phyloP scores from a whole-genome alignment of 2,797 vertebrate species.

The Platalea minor region DNA sequence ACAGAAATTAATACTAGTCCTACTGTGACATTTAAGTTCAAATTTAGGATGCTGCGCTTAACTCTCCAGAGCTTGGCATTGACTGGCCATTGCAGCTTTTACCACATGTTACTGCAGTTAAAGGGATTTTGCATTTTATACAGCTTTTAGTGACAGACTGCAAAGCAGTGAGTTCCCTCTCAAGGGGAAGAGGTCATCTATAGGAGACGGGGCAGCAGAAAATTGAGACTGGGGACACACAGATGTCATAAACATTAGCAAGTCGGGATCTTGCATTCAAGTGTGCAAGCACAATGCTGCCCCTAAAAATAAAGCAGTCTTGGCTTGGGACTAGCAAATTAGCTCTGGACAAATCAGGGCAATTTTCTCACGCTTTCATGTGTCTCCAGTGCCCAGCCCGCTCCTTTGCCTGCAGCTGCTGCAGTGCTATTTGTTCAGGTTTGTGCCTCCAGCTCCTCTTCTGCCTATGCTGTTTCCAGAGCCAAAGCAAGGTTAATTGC shows the following conservation, averaged over 20 bases:
- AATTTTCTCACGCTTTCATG: neutral
- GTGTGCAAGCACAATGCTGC: neutral
- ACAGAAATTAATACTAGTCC: neutral
- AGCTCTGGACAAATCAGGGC: neutral
- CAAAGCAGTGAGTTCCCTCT: neutral
- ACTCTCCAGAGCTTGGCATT: neutral
- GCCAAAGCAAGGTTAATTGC: slow-evolving; percentile 14
- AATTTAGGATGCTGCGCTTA: neutral
- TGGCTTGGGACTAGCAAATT: neutral
- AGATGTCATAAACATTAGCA: neutral
- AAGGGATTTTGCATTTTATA: neutral
- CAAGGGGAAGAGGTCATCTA: neutral
- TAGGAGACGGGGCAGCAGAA: neutral
- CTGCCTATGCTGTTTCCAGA: neutral
- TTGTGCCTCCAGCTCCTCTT: neutral
- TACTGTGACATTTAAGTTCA: neutral
- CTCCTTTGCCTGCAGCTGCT: neutral
- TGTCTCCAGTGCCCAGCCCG: neutral
- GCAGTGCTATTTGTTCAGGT: neutral
- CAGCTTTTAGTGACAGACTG: neutral
- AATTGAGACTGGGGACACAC: neutral
- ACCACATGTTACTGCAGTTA: neutral
- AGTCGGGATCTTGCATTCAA: neutral
- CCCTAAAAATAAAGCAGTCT: neutral
- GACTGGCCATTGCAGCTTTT: neutral